phyloP scores from a whole-genome alignment of 1,140 invertebrate genomes.

The Cepaea nemoralis region DNA sequence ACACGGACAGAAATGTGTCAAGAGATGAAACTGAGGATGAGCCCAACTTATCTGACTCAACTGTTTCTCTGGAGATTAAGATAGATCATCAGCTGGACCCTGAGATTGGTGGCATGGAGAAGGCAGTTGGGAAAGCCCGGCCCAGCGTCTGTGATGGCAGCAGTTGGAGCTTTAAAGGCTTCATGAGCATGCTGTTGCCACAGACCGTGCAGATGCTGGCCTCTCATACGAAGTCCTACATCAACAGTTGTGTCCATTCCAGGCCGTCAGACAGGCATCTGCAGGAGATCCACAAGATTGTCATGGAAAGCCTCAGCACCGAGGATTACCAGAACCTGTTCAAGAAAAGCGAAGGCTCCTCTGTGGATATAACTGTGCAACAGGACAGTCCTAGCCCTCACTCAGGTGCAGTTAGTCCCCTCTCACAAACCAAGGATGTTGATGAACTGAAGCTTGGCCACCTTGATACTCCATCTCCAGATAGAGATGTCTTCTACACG shows the following conservation, averaged over 20 bases:
- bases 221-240: slow-evolving; percentile 34
- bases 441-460: not conserved
- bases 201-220: slow-evolving; percentile 16
- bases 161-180: slow-evolving; percentile 12
- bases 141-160: not conserved
- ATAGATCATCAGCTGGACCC: not conserved
- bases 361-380: slow-evolving; percentile 8
- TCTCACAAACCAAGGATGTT: not conserved
- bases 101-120: not conserved
- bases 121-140: not conserved
- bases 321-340: slow-evolving; percentile 18
- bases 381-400: not conserved
- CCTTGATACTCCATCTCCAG: not conserved
- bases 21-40: not conserved
- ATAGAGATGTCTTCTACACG: not conserved
- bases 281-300: slow-evolving; percentile 1
- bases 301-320: not conserved
- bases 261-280: slow-evolving; percentile 13
- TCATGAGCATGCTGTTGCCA: slow-evolving; percentile 21
- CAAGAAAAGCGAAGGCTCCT: not conserved
- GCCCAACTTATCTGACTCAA: not conserved
- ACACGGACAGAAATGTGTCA: not conserved
- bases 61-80: not conserved
- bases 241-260: slow-evolving; percentile 13
- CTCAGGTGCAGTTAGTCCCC: not conserved